phyloP scores from a whole-genome alignment of 2,113 vertebrate species.

The Podiceps cristatus region DNA sequence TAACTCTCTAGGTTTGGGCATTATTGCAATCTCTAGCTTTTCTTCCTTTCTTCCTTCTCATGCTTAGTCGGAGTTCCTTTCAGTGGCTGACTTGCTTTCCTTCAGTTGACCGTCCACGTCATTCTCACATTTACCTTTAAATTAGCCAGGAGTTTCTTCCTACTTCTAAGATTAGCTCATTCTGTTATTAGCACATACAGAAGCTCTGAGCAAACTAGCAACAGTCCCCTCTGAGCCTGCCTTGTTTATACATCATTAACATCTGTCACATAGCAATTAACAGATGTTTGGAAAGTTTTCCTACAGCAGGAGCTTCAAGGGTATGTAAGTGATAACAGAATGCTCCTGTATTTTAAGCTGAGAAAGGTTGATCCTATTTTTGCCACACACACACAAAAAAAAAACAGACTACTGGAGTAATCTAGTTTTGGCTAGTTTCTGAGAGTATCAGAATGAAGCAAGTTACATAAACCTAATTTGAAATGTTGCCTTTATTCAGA shows the following conservation, averaged over 20 bases:
- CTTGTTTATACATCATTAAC: conserved; percentile 60
- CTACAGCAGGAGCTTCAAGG: not conserved
- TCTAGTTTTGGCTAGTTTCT: not conserved
- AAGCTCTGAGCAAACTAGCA: conserved; percentile 35
- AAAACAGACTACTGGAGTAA: not conserved
- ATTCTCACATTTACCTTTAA: conserved; percentile 3
- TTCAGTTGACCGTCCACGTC: not conserved
- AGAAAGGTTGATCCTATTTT: conserved; percentile 10
- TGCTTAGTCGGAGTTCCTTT: not conserved
- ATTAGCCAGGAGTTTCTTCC: conserved; percentile 21
- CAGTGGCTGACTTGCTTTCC: not conserved
- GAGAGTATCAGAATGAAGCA: not conserved
- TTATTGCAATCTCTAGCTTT: not conserved
- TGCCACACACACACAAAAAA: not conserved
- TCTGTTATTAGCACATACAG: conserved; percentile 8
- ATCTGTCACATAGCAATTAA: conserved; percentile 61
- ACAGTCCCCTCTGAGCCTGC: conserved; percentile 8
- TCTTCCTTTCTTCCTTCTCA: not conserved
- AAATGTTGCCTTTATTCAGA: not conserved
- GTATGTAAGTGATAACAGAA: not conserved
- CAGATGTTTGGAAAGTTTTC: conserved; percentile 53
- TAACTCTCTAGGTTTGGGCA: not conserved
- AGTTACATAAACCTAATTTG: not conserved
- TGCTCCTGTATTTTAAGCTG: not conserved
- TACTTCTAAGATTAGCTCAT: conserved; percentile 26